Evolutionary conservation across 2,888 invertebrate species (phyloP), one percentile per base, ranked within the genome.

Genomic region (Nineta flava): DNA sequence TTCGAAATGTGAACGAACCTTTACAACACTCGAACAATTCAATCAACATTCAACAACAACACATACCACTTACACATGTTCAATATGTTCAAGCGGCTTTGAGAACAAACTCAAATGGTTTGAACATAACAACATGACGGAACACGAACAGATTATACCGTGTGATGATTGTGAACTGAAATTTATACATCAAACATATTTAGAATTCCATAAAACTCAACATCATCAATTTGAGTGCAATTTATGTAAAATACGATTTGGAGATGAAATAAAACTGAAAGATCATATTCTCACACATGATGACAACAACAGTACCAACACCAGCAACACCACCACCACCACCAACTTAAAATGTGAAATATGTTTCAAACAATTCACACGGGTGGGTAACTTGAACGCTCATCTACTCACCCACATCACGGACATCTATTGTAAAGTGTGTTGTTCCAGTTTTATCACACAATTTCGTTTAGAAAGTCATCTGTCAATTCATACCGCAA

Each of bases 381-480:
- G 55, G 15, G 54, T 53, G 41, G 55, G 55, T 32, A 58, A 56
- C 47, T 50, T 57, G 41, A 50, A 55, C 26, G 49, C 50, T 26
- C 59, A 59, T 43, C 42, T 58, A 17, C 53, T 48, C 9, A 52
- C 51, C 15, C 59, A 59, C 44, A 50, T 50, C 7, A 46, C 49
- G 21, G 59, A 59, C 47, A 49, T 52, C 40, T 52, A 46, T 31
- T 59, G 59, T 51, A 52, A 46, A 21, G 52, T 57, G 2, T 59
- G 59, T 43, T 56, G 58, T 48, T 53, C 53, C 26, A 58, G 58
- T 53, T 58, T 51, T 42, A 56, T 53, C 16, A 52, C 55, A 10
- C 53, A 53, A 38, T 54, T 55, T 17, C 44, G 50, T 13, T 50
- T 59, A 48, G 54, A 57, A 31, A 52, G 53, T 34, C 59, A 59